A percentile compares a stretch with the other conserved stretches of the same genome.
Evolutionary conservation across 2,797 vertebrate genomes (phyloP).

Genomic region (Siniperca scherzeri): DNA sequence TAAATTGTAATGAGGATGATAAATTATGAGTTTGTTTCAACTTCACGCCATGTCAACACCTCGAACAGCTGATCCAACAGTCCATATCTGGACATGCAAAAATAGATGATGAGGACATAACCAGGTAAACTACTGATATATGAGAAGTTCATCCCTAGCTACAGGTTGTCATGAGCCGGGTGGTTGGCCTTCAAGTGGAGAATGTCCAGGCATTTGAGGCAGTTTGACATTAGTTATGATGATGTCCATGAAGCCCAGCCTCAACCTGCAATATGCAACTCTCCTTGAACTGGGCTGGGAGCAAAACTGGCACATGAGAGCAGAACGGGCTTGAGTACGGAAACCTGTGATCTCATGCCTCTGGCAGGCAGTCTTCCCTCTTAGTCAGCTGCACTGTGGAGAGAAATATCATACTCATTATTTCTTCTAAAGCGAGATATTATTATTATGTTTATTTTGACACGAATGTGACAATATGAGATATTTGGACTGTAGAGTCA

Average conservation of each 20-base stretch:
- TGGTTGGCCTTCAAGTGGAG: not conserved
- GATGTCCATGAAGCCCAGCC: not conserved
- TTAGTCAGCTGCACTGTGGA: not conserved
- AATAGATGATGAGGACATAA: not conserved
- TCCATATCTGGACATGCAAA: not conserved
- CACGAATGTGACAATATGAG: not conserved
- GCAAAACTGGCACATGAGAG: constrained; percentile 17
- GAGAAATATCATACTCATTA: constrained; percentile 1
- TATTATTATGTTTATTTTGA: not conserved
- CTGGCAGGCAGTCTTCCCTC: constrained; percentile 26
- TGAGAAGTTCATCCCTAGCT: not conserved
- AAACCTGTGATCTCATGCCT: constrained; percentile 45
- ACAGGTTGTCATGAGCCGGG: not conserved
- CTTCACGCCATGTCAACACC: not conserved
- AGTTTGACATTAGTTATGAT: not conserved
- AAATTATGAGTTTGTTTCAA: not conserved
- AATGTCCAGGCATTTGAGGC: not conserved
- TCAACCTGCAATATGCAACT: not conserved
- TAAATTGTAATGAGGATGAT: not conserved
- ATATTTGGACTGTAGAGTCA: not conserved
- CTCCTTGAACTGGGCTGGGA: constrained; percentile 4
- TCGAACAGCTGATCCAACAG: not conserved
- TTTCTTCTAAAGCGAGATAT: not conserved
- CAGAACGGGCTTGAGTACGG: not conserved
- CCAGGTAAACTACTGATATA: not conserved